Evolutionary conservation across 2,888 invertebrate species (phyloP).

Genomic region (Rosalia funebris): DNA sequence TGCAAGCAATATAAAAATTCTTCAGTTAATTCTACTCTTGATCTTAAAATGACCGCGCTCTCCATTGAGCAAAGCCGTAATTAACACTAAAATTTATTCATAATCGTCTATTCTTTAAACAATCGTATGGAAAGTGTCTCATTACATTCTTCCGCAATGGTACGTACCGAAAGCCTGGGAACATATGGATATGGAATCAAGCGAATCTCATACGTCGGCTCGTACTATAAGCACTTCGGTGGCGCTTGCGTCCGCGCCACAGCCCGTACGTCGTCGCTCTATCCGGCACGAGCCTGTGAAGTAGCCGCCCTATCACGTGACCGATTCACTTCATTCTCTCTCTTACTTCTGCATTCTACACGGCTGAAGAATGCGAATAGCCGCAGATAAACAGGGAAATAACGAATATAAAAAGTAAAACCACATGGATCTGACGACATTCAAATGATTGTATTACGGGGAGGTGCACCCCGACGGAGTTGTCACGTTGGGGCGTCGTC

Average conservation of each 20-base stretch:
- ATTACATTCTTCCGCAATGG: too few species aligned
- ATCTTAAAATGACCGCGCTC: too few species aligned
- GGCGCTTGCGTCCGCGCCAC: conserved; percentile 44
- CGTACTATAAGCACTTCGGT: conserved; percentile 8
- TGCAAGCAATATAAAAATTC: too few species aligned
- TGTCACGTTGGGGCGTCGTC: neutral
- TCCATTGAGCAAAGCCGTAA: too few species aligned
- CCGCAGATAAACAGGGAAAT: conserved; percentile 47
- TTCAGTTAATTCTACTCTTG: too few species aligned
- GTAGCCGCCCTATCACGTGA: conserved; percentile 57
- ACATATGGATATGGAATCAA: too few species aligned
- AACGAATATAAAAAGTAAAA: conserved; percentile 35
- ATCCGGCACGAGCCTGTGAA: conserved; percentile 43
- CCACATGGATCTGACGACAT: conserved; percentile 20
- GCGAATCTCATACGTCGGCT: conserved; percentile 3
- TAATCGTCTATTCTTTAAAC: too few species aligned
- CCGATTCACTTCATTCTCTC: conserved; percentile 49
- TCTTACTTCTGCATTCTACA: conserved; percentile 43
- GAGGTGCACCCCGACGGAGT: conserved; percentile 4
- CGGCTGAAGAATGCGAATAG: conserved; percentile 49
- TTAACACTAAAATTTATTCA: too few species aligned
- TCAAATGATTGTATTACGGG: conserved; percentile 24
- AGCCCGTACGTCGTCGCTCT: conserved; percentile 44
- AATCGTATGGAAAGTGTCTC: too few species aligned
- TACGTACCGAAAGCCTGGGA: too few species aligned